phyloP scores from a whole-genome alignment of 2,113 vertebrate genomes.

The Neomonachus schauinslandi region DNA sequence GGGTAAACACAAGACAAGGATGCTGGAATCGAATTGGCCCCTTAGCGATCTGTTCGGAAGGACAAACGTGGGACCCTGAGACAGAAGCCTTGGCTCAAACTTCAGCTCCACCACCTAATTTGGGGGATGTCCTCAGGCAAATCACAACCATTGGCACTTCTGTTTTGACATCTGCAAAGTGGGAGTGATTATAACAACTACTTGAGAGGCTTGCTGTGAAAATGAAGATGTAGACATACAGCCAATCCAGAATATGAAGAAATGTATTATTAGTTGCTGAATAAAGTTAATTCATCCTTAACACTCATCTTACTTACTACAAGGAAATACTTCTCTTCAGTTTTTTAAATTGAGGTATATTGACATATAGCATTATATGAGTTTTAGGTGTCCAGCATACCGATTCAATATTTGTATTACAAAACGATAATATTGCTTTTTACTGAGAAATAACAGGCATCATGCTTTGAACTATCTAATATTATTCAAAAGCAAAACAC shows the following conservation, averaged over 20 bases:
- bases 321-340: not conserved
- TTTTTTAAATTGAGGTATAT: not conserved
- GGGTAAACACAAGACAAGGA: not conserved
- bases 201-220: not conserved
- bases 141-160: not conserved
- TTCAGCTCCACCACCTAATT: not conserved
- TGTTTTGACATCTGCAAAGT: not conserved
- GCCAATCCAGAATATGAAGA: not conserved
- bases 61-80: not conserved
- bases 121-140: not conserved
- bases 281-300: not conserved
- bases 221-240: not conserved
- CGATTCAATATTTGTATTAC: not conserved
- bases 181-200: not conserved
- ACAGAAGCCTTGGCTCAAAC: not conserved
- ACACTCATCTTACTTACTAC: not conserved
- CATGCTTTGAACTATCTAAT: not conserved
- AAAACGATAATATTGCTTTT: not conserved
- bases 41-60: not conserved
- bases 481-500: not conserved
- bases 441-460: not conserved
- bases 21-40: not conserved
- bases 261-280: not conserved
- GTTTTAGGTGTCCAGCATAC: not conserved
- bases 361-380: not conserved